A percentile compares a stretch with the other conserved stretches of the same genome.
These are phyloP conservation scores for Fratercula arctica DNA, from an alignment of 2,797 vertebrate genomes.

Conservation along the genomic window DNA sequence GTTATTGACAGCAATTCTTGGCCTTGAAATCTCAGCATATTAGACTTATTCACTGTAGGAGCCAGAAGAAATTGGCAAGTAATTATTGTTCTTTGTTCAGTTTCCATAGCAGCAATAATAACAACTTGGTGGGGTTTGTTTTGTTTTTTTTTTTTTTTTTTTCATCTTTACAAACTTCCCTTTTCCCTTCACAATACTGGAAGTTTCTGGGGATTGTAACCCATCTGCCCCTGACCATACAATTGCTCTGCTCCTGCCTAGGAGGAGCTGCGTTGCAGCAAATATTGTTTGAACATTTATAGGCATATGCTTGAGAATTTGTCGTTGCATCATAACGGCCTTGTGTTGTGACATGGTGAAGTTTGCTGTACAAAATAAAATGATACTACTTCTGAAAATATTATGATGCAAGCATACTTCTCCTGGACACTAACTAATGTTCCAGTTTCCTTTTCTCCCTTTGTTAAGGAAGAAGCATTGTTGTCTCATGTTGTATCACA, in stretches of 20 bases:
- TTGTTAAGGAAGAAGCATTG: neutral
- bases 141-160: neutral
- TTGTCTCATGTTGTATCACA: neutral
- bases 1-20: constrained; percentile 13
- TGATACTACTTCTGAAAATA: neutral
- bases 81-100: constrained; percentile 20
- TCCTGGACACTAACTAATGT: neutral
- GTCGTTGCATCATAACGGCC: neutral
- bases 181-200: neutral
- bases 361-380: neutral
- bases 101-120: constrained; percentile 49
- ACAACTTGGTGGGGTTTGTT: neutral
- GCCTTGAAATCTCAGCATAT: constrained; percentile 39
- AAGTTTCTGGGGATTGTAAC: neutral
- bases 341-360: neutral
- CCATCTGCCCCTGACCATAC: neutral
- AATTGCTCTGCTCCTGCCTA: neutral
- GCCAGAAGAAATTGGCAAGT: constrained; percentile 5
- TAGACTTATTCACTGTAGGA: constrained; percentile 1
- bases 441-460: neutral
- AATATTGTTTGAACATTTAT: neutral
- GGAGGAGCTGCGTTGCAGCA: neutral
- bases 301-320: neutral
- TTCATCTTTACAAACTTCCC: neutral
- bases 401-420: neutral